Evolutionary conservation across 1,140 invertebrate genomes (phyloP), one percentile per base, ranked within the genome.

Genomic region (Tigriopus japonicus): DNA sequence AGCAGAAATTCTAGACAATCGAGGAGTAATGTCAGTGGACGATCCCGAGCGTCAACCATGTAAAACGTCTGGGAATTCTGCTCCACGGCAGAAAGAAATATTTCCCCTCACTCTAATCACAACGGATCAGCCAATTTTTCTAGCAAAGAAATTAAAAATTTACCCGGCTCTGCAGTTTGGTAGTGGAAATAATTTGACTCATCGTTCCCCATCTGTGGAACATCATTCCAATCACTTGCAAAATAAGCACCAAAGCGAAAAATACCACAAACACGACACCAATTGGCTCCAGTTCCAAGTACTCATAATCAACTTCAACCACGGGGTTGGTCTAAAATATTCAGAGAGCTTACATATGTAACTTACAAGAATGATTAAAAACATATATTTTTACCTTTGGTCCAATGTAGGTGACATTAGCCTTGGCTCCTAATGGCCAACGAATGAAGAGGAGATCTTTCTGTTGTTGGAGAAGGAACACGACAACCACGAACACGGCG

Each of bases 151-250:
- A n/a, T n/a, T n/a, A n/a, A n/a, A n/a, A n/a, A n/a, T 35, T 3
- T 35, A 35, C 28, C 28, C 28, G 28, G 28, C 3, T 35, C 9
- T 5, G 9, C 28, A 58, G 40, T 58, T 42, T 58, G 17, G 56
- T 58, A 7, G 59, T 40, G 14, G 51, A 28, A 19, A 63, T 41
- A 21, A 64, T 59, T 15, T 64, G 42, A 6, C 45, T 51, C 10
- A 64, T 28, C 19, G 72, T 73, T 14, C 66, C 67, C 56, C 67
- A 63, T 24, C 74, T 66, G 64, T 75, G 74, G 52, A 73, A 68
- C 45, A 76, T 52, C 74, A 76, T 76, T 19, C 70, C 72, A 10
- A 74, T 52, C 62, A 75, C 73, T 64, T 76, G 75, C 17, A 75
- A 66, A 13, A 72, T 63, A 45, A 77, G 62, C 62, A 76, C 66